A percentile compares a stretch with the other conserved stretches of the same genome.
These are phyloP conservation scores for Columba guinea DNA, from an alignment of 2,797 vertebrate species.

Conservation along the genomic window DNA sequence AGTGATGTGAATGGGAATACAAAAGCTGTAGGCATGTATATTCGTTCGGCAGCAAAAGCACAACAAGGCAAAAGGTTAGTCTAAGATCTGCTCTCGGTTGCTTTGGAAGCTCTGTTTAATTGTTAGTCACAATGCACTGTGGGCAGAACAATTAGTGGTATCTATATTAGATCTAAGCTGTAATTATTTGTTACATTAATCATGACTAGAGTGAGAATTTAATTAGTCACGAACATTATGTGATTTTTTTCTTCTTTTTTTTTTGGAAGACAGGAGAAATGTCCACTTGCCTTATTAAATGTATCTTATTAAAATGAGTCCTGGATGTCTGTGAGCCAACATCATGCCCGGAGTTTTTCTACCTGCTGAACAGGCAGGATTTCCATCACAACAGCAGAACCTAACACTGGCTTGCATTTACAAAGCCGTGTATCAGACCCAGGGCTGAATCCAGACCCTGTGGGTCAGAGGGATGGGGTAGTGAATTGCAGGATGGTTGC, in stretches of 20 bases:
- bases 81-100: conserved; percentile 33
- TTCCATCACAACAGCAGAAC: background rate
- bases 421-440: background rate
- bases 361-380: background rate
- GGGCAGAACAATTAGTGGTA: conserved; percentile 81
- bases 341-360: background rate
- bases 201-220: conserved; percentile 79
- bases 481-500: background rate
- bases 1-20: conserved; percentile 37
- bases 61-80: conserved; percentile 52
- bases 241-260: background rate
- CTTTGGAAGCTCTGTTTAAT: conserved; percentile 74
- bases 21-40: conserved; percentile 28
- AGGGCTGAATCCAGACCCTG: background rate
- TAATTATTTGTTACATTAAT: conserved; percentile 84
- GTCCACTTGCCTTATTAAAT: conserved; percentile 27
- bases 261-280: background rate
- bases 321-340: background rate
- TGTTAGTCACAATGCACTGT: conserved; percentile 75
- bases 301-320: background rate
- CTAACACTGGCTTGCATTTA: background rate
- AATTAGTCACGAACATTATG: conserved; percentile 75
- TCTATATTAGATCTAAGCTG: conserved; percentile 81
- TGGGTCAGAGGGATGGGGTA: accelerated
- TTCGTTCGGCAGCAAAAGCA: background rate